Evolutionary conservation across 2,888 invertebrate genomes (phyloP).

Genomic region (Phorcus lineatus): DNA sequence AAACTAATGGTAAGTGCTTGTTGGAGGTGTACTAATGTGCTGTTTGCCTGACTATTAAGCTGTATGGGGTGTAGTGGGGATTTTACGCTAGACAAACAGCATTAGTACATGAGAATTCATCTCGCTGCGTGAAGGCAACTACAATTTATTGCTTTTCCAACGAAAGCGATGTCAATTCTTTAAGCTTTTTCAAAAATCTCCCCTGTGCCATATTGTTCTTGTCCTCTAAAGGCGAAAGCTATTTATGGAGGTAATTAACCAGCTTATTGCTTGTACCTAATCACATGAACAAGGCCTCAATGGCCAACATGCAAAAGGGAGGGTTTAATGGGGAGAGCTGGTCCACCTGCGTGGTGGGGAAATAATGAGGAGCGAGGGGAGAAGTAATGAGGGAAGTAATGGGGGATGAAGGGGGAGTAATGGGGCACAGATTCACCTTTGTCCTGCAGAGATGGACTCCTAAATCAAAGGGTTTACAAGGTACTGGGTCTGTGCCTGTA

Average conservation of each 20-base stretch:
- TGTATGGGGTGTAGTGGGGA: neutral
- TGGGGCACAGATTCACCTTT: too few species aligned
- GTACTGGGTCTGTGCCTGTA: too few species aligned
- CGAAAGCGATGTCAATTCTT: neutral
- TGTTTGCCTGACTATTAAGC: slow-evolving; percentile 3
- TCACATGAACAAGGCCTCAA: neutral
- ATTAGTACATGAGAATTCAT: slow-evolving; percentile 19
- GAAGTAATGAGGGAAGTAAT: too few species aligned
- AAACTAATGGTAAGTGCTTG: neutral
- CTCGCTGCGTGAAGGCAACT: slow-evolving; percentile 4
- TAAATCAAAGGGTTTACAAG: too few species aligned
- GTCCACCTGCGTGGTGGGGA: neutral
- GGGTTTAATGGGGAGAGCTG: slow-evolving; percentile 6
- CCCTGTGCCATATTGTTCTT: slow-evolving; percentile 4
- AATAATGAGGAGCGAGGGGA: neutral
- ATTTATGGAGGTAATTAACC: slow-evolving; percentile 3
- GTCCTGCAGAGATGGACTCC: too few species aligned
- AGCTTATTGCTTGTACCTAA: neutral
- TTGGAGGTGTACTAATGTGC: slow-evolving; percentile 13
- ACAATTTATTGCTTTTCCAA: slow-evolving; percentile 14
- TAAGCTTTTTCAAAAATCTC: neutral
- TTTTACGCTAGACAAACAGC: slow-evolving; percentile 10
- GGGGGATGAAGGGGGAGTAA: too few species aligned
- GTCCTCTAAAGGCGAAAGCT: neutral
- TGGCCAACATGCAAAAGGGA: neutral